phyloP scores from a whole-genome alignment of 1,140 invertebrate genomes.

The Hirudo medicinalis region DNA sequence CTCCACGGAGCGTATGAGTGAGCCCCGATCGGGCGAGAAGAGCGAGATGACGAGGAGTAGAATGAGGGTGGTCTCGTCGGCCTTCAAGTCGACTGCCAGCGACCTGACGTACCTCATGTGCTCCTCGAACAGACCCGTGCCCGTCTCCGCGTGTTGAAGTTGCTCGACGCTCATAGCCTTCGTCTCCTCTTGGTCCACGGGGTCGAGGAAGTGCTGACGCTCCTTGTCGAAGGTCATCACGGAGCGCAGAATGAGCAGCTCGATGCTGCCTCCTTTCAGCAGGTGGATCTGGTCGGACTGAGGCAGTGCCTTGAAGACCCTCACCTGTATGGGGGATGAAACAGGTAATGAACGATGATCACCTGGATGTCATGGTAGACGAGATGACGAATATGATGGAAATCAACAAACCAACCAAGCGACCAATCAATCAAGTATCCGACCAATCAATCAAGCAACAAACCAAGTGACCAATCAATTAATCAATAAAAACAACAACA shows the following conservation, averaged over 20 bases:
- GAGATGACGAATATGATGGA: too few species aligned
- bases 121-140: slow-evolving; percentile 41
- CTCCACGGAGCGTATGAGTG: slow-evolving; percentile 18
- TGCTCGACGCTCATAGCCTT: slow-evolving; percentile 38
- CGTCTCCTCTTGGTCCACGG: slow-evolving; percentile 33
- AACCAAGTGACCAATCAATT: too few species aligned
- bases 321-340: slow-evolving; percentile 35
- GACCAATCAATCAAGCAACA: too few species aligned
- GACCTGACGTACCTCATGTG: slow-evolving; percentile 42
- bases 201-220: slow-evolving; percentile 37
- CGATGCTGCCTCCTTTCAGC: slow-evolving; percentile 44
- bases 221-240: slow-evolving; percentile 39
- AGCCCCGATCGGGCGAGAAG: slow-evolving; percentile 42
- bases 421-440: too few species aligned
- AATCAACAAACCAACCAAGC: too few species aligned
- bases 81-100: slow-evolving; percentile 39
- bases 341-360: too few species aligned
- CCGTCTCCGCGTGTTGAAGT: slow-evolving; percentile 26
- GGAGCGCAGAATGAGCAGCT: slow-evolving; percentile 45
- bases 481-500: too few species aligned
- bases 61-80: slow-evolving; percentile 45
- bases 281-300: slow-evolving; percentile 43
- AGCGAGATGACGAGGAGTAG: slow-evolving; percentile 45
- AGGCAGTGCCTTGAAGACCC: slow-evolving; percentile 39
- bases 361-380: too few species aligned